These are phyloP conservation scores for Sarcoramphus papa DNA, from an alignment of 2,797 vertebrate species.

Conservation along the genomic window DNA sequence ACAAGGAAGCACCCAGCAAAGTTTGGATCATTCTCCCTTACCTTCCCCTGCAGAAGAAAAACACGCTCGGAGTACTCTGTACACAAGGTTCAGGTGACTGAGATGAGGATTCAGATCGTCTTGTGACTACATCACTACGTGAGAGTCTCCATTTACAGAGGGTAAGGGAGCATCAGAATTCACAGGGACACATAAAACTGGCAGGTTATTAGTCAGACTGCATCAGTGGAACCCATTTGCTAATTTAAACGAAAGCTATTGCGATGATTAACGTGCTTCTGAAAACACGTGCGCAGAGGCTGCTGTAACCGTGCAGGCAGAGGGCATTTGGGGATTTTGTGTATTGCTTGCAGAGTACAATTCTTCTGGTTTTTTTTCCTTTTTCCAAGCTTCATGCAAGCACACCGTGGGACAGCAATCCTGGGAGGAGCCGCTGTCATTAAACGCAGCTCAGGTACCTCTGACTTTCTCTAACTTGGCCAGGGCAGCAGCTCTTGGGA, in stretches of 20 bases:
- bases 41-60: background rate
- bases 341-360: background rate
- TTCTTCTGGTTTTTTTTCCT: background rate
- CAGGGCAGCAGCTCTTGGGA: background rate
- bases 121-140: background rate
- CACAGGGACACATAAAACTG: background rate
- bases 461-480: background rate
- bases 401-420: background rate
- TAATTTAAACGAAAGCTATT: background rate
- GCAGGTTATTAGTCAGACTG: background rate
- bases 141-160: background rate
- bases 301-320: background rate
- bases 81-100: background rate
- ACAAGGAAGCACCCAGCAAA: background rate
- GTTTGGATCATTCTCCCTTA: background rate
- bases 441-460: background rate
- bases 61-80: accelerated
- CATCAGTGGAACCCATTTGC: background rate
- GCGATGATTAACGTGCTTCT: background rate
- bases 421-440: background rate
- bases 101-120: background rate
- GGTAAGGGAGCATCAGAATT: background rate
- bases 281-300: background rate
- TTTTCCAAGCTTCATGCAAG: background rate
- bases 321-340: background rate